Evolutionary conservation across 37 sponge, comb jelly and placozoan genomes (phyloP).

Genomic region (Chondrilla cf. caribensis): DNA sequence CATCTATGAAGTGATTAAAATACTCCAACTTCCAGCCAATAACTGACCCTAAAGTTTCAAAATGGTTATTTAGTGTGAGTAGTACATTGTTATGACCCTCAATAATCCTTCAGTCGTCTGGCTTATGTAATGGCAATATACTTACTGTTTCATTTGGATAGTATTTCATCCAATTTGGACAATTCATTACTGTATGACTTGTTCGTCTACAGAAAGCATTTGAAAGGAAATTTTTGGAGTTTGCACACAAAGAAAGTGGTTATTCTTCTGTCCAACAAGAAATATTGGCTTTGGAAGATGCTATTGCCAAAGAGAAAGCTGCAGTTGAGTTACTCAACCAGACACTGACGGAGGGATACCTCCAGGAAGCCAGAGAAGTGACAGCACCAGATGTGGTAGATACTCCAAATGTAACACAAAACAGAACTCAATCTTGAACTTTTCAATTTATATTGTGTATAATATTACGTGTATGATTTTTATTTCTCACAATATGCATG

Average conservation of each 20-base stretch:
- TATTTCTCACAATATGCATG: not conserved
- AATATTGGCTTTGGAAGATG: slow-evolving; percentile 24
- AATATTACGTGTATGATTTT: not conserved
- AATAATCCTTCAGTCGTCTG: too few relatives aligned
- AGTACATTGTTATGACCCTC: too few relatives aligned
- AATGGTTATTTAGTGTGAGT: too few relatives aligned
- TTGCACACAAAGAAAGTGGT: slow-evolving; percentile 43
- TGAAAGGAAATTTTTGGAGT: not conserved
- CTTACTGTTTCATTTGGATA: too few relatives aligned
- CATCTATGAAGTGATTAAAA: too few relatives aligned
- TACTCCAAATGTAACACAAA: not conserved
- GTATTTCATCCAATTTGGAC: too few relatives aligned
- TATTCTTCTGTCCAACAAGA: slow-evolving; percentile 3
- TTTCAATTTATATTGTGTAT: too few relatives aligned
- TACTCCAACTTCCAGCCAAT: too few relatives aligned
- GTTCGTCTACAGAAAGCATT: not conserved
- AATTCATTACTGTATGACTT: too few relatives aligned
- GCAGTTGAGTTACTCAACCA: not conserved
- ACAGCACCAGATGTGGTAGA: not conserved
- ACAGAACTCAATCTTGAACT: too few relatives aligned
- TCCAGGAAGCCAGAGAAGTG: not conserved
- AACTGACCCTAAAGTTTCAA: too few relatives aligned
- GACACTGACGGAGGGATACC: not conserved
- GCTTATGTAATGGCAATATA: too few relatives aligned
- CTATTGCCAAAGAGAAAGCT: slow-evolving; percentile 32